Percentiles rank a stretch among this genome's conserved stretches.
These are phyloP conservation scores for Enteromius afrohamiltoni DNA, from an alignment of 2,797 vertebrate species.

Conservation along the genomic window DNA sequence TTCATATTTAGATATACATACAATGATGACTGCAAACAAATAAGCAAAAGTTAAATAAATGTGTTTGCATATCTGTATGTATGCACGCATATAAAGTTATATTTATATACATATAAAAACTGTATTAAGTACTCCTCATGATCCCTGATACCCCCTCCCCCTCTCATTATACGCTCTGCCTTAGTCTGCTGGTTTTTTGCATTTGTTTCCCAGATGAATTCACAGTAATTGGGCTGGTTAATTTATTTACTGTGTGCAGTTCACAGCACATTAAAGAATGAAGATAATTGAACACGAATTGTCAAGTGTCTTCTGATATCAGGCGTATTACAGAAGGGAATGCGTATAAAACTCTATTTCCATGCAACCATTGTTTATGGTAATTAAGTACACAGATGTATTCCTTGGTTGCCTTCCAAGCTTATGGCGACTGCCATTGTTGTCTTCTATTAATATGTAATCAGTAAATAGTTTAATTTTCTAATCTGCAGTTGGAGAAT, in stretches of 20 bases:
- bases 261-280: slow-evolving; percentile 99
- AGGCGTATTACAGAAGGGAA: slow-evolving; percentile 99
- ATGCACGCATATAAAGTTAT: not conserved
- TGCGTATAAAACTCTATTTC: slow-evolving; percentile 99
- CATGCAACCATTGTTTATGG: slow-evolving; percentile 99
- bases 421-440: slow-evolving; percentile 99
- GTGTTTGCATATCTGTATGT: not conserved
- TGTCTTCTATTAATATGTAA: slow-evolving; percentile 99
- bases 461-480: slow-evolving; percentile 99
- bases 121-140: slow-evolving; percentile 8
- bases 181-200: slow-evolving; percentile 91
- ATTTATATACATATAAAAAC: slow-evolving; percentile 24
- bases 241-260: slow-evolving; percentile 99
- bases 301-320: slow-evolving; percentile 99
- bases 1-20: not conserved
- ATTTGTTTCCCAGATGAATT: slow-evolving; percentile 96
- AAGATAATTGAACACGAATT: slow-evolving; percentile 99
- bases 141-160: slow-evolving; percentile 39
- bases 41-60: not conserved
- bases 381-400: slow-evolving; percentile 99
- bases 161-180: slow-evolving; percentile 84
- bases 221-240: slow-evolving; percentile 99
- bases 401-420: slow-evolving; percentile 99
- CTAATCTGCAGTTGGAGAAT: slow-evolving; percentile 99
- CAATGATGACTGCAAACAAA: not conserved